phyloP scores from a whole-genome alignment of 2,888 invertebrate genomes.

The Oscheius onirici region DNA sequence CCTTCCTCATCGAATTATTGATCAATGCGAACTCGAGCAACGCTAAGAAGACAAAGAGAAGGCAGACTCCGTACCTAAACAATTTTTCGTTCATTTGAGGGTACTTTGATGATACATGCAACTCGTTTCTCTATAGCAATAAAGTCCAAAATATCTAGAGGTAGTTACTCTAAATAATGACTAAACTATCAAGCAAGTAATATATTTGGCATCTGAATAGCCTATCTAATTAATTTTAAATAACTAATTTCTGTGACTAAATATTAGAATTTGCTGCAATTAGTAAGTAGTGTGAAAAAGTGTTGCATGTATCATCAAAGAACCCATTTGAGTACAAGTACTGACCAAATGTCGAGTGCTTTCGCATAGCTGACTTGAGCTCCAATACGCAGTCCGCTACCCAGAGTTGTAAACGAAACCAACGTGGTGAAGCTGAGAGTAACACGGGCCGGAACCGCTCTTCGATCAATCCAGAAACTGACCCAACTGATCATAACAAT shows the following conservation, averaged over 20 bases:
- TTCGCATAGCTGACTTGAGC: constrained; percentile 67
- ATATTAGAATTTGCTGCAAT: no score
- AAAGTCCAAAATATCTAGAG: no score
- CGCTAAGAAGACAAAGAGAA: constrained; percentile 69
- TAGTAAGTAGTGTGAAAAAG: no score
- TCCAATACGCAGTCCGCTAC: constrained; percentile 66
- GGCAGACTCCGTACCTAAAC: constrained; percentile 60
- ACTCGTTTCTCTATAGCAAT: no score
- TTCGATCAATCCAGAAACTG: constrained; percentile 64
- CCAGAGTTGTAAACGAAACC: constrained; percentile 67
- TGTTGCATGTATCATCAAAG: no score
- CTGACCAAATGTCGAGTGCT: constrained; percentile 69
- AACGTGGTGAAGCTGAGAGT: constrained; percentile 69
- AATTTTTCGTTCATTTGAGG: no score
- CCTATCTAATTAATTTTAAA: no score
- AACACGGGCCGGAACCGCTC: constrained; percentile 69
- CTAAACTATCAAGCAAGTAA: no score
- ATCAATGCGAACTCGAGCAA: constrained; percentile 67
- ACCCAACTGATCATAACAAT: constrained; percentile 60
- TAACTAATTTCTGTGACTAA: no score
- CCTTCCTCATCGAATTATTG: constrained; percentile 66
- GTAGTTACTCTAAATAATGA: no score
- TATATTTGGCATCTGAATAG: no score
- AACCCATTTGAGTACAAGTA: constrained; percentile 21
- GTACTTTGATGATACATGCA: no score